phyloP scores from a whole-genome alignment of 2,113 vertebrate species.

The Chionodraco myersi region DNA sequence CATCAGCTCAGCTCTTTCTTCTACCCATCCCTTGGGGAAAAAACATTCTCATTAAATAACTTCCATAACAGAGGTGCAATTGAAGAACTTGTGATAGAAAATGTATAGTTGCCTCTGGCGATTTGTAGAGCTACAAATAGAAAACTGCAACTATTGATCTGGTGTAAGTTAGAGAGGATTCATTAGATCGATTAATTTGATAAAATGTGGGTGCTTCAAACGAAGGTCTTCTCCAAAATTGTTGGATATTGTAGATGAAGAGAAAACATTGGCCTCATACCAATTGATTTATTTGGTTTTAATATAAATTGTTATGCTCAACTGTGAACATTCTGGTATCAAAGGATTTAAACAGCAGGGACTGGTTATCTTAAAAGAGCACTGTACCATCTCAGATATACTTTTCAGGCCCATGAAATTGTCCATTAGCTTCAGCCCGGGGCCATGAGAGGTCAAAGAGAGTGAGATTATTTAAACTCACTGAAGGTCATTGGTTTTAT shows the following conservation, averaged over 20 bases:
- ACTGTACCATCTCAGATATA: slow-evolving; percentile 23
- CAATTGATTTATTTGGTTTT: neutral
- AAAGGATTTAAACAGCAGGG: slow-evolving; percentile 1
- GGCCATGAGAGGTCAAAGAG: slow-evolving; percentile 18
- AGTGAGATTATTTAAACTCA: slow-evolving; percentile 49
- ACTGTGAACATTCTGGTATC: slow-evolving; percentile 1
- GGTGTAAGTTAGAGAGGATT: slow-evolving; percentile 2
- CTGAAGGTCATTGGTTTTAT: slow-evolving; percentile 54
- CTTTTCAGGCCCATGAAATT: slow-evolving; percentile 41
- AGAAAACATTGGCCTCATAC: neutral
- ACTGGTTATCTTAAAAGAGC: slow-evolving; percentile 36
- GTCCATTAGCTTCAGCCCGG: slow-evolving; percentile 31
- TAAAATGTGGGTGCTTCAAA: neutral
- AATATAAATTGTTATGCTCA: slow-evolving; percentile 8
- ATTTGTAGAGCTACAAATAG: slow-evolving; percentile 13
- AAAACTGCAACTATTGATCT: slow-evolving; percentile 41
- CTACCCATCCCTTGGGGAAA: slow-evolving; percentile 71
- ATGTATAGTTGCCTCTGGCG: slow-evolving; percentile 37
- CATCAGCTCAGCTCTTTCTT: slow-evolving; percentile 80
- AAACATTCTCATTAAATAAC: slow-evolving; percentile 78
- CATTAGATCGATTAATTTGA: neutral
- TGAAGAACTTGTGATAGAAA: slow-evolving; percentile 42
- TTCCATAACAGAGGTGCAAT: slow-evolving; percentile 63
- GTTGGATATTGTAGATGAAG: neutral
- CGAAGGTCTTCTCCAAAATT: neutral